Percentiles rank a stretch among this genome's conserved stretches.
These are phyloP conservation scores for Mobula birostris DNA, from an alignment of 2,113 vertebrate species.

Conservation along the genomic window DNA sequence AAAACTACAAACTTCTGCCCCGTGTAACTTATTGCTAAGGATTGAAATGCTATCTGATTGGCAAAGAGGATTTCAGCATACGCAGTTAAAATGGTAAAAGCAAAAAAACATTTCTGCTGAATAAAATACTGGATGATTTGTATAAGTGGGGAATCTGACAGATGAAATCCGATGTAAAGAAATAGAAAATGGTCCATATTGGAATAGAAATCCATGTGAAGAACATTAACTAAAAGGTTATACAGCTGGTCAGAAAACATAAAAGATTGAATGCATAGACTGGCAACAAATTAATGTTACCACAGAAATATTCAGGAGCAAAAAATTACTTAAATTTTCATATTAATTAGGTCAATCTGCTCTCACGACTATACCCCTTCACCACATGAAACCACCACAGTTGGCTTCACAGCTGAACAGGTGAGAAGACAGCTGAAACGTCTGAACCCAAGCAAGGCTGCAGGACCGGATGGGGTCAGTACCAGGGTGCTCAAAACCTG, in stretches of 20 bases:
- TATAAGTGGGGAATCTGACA: not conserved
- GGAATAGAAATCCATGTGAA: not conserved
- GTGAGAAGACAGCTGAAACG: no score
- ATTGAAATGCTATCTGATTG: not conserved
- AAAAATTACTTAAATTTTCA: not conserved
- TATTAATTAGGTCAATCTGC: not conserved
- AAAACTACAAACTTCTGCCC: not conserved
- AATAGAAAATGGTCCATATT: not conserved
- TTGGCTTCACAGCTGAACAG: no score
- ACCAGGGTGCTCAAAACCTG: no score
- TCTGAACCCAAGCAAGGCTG: no score
- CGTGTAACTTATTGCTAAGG: not conserved
- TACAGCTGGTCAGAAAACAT: not conserved
- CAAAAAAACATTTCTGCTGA: not conserved
- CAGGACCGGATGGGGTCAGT: no score
- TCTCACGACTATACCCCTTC: no score
- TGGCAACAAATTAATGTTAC: not conserved
- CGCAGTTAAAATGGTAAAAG: not conserved
- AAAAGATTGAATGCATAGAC: not conserved
- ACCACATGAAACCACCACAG: no score
- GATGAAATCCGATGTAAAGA: not conserved
- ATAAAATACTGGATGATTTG: not conserved
- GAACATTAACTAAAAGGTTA: not conserved
- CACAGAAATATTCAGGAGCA: not conserved
- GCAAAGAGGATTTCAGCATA: not conserved